Evolutionary conservation across 2,888 invertebrate genomes (phyloP).

Genomic region (Leptogaster cylindrica): DNA sequence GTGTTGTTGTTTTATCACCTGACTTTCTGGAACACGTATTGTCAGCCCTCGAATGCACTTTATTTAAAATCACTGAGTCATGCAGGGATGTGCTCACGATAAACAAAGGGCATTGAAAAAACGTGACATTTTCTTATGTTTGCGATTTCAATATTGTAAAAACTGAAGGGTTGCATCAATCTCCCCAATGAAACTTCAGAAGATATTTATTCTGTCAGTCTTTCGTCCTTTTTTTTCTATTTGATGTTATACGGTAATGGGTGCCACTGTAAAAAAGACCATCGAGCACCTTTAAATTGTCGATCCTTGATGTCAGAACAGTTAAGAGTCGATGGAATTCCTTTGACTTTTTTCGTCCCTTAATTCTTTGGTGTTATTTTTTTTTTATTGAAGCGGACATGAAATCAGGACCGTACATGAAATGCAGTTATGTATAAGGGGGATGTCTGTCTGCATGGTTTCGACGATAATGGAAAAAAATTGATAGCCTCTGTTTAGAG

Average conservation of each 20-base stretch:
- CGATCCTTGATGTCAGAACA: not conserved
- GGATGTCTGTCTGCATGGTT: not conserved
- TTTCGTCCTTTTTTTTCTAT: constrained; percentile 1
- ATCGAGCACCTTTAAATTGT: not conserved
- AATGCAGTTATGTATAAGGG: constrained; percentile 1
- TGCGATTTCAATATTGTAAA: constrained; percentile 44
- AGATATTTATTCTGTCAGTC: constrained; percentile 10
- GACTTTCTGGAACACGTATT: not conserved
- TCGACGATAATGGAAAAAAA: not conserved
- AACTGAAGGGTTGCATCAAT: not conserved
- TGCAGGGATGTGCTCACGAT: constrained; percentile 16
- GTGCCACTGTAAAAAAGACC: not conserved
- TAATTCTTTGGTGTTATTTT: not conserved
- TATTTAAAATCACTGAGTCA: constrained; percentile 19
- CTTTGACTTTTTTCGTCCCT: constrained; percentile 3
- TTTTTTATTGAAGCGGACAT: not conserved
- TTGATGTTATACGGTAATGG: not conserved
- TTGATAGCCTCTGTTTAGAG: not conserved
- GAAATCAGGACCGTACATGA: not conserved
- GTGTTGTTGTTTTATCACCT: no score
- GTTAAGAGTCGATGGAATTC: not conserved
- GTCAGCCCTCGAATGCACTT: constrained; percentile 12
- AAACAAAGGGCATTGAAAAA: constrained; percentile 17
- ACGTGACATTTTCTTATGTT: constrained; percentile 33
- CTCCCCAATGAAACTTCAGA: not conserved